A percentile compares a stretch with the other conserved stretches of the same genome.
phyloP scores from a whole-genome alignment of 2,113 vertebrate genomes.

The Ornithorhynchus anatinus region DNA sequence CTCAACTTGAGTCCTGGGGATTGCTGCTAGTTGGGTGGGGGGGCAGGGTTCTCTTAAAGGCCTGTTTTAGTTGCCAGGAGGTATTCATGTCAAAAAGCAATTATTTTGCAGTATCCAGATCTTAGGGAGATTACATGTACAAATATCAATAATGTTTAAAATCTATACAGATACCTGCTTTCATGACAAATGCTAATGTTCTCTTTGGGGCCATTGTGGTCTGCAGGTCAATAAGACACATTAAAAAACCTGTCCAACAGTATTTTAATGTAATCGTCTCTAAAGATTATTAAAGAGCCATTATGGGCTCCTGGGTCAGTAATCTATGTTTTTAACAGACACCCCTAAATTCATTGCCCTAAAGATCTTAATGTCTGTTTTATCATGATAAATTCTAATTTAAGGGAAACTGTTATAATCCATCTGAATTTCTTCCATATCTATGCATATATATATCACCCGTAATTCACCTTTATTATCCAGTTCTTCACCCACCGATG shows the following conservation, averaged over 20 bases:
- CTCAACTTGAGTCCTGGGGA: too few species aligned
- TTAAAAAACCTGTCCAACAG: conserved; percentile 38
- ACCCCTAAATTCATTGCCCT: conserved; percentile 43
- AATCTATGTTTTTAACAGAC: conserved; percentile 48
- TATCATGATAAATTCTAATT: conserved; percentile 52
- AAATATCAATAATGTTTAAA: conserved; percentile 47
- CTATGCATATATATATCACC: conserved; percentile 18
- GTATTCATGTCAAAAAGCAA: not conserved
- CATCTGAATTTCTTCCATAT: conserved; percentile 47
- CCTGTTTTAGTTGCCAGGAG: too few species aligned
- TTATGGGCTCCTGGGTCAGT: conserved; percentile 36
- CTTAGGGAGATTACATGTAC: conserved; percentile 26
- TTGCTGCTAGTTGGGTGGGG: too few species aligned
- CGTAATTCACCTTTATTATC: conserved; percentile 19
- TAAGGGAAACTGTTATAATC: conserved; percentile 34
- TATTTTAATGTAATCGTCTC: conserved; percentile 26
- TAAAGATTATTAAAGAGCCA: conserved; percentile 33
- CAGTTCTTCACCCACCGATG: conserved; percentile 22
- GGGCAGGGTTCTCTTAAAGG: too few species aligned
- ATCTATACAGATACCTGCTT: conserved; percentile 35
- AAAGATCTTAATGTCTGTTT: conserved; percentile 19
- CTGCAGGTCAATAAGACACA: conserved; percentile 47
- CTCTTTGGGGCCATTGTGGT: conserved; percentile 45
- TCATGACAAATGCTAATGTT: conserved; percentile 41
- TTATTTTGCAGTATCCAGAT: not conserved